Conservation (phyloP, 2,888 invertebrate genomes). For the Agrochola circellaris region DNA sequence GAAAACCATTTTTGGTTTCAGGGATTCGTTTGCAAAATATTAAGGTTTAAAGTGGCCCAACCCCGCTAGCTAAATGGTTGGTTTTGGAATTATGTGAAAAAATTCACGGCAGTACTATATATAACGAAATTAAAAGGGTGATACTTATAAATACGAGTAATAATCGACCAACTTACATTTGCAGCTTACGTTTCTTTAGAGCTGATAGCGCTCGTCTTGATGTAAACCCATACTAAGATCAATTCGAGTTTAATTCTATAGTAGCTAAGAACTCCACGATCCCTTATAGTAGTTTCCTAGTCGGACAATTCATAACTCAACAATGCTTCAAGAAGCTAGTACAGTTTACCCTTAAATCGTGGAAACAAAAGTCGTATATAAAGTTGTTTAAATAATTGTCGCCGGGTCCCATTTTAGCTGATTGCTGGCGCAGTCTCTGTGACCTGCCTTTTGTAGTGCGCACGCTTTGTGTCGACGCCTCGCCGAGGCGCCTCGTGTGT, state of each 20-base stretch:
- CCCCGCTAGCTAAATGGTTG: too few species aligned
- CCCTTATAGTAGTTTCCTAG: background rate
- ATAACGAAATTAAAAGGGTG: too few species aligned
- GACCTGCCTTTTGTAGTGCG: slow-evolving; percentile 73
- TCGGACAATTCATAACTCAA: background rate
- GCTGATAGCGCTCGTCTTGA: too few species aligned
- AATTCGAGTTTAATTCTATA: background rate
- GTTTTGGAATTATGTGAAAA: too few species aligned
- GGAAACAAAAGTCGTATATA: slow-evolving; percentile 61
- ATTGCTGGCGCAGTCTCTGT: slow-evolving; percentile 74
- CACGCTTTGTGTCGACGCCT: slow-evolving; percentile 67
- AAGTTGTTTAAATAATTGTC: slow-evolving; percentile 73
- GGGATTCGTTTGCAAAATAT: too few species aligned
- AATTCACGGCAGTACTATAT: too few species aligned
- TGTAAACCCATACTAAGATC: background rate
- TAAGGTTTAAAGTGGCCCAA: too few species aligned
- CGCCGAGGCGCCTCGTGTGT: slow-evolving; percentile 63
- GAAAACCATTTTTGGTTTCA: too few species aligned
- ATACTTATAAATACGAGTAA: too few species aligned
- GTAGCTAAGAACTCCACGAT: background rate
- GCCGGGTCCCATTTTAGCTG: slow-evolving; percentile 76
- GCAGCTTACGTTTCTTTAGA: too few species aligned
- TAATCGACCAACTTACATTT: too few species aligned
- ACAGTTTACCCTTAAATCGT: slow-evolving; percentile 52
- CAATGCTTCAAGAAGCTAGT: slow-evolving; percentile 23